Conservation (phyloP, 2,888 invertebrate species). For the Parnassius glacialis region DNA sequence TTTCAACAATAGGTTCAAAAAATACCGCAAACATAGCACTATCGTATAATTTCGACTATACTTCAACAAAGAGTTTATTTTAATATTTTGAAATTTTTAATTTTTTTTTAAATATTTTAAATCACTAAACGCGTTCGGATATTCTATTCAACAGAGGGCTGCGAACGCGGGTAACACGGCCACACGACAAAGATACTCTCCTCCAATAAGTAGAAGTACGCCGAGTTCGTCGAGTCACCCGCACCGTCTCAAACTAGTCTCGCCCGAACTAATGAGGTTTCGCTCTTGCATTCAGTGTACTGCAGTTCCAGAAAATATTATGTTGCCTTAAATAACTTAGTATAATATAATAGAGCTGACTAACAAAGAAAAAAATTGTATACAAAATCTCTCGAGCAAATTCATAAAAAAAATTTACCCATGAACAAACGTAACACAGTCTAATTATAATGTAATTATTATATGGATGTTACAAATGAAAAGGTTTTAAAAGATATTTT, state of each 20-base stretch:
- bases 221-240: slow-evolving; percentile 25
- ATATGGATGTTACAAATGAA: no score
- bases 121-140: slow-evolving; percentile 35
- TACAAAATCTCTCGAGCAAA: no score
- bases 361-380: no score
- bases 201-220: slow-evolving; percentile 29
- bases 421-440: no score
- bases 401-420: no score
- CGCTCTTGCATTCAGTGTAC: slow-evolving; percentile 29
- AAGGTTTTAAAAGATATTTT: slow-evolving; percentile 4
- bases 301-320: slow-evolving; percentile 29
- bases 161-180: slow-evolving; percentile 27
- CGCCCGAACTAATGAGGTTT: slow-evolving; percentile 26
- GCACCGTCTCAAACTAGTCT: slow-evolving; percentile 33
- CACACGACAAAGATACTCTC: slow-evolving; percentile 35
- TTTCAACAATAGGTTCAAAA: slow-evolving; percentile 31
- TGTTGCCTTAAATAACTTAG: slow-evolving; percentile 21
- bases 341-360: slow-evolving; percentile 14
- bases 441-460: no score
- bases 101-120: slow-evolving; percentile 22
- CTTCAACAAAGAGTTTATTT: slow-evolving; percentile 7
- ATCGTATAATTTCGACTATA: background rate
- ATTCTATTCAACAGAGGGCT: slow-evolving; percentile 31
- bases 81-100: background rate
- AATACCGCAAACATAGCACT: slow-evolving; percentile 29